Evolutionary conservation across 1,140 invertebrate species (phyloP).

Genomic region (Pseudomyrmex flavicornis): DNA sequence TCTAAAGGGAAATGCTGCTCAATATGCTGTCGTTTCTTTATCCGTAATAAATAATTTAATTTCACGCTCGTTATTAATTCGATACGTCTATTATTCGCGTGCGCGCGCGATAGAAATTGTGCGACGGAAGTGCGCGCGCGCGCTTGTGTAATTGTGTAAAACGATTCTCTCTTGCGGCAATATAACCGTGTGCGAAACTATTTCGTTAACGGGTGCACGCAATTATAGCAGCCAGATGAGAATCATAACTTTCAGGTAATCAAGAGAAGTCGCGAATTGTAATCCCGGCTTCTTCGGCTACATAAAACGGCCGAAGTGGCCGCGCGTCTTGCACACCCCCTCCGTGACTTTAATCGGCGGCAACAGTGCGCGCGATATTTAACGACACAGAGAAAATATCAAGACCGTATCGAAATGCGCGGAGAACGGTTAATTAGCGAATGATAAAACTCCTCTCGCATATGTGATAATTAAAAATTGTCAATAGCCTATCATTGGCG

Average conservation of each 20-base stretch:
- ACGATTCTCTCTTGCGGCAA: neutral
- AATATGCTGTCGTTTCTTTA: slow-evolving; percentile 12
- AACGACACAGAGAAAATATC: slow-evolving; percentile 2
- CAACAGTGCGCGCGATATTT: neutral
- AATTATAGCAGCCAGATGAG: slow-evolving; percentile 10
- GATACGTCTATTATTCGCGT: slow-evolving; percentile 20
- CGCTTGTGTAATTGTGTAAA: slow-evolving; percentile 14
- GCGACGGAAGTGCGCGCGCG: too few species aligned
- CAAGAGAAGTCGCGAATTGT: slow-evolving; percentile 3
- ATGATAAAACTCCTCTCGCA: slow-evolving; percentile 1
- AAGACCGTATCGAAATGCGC: neutral
- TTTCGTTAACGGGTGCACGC: slow-evolving; percentile 10
- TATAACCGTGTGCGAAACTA: slow-evolving; percentile 5
- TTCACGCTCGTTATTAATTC: slow-evolving; percentile 45
- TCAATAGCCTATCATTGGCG: neutral
- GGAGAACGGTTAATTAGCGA: slow-evolving; percentile 37
- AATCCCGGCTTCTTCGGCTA: neutral
- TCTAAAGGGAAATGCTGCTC: slow-evolving; percentile 6
- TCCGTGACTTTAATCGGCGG: slow-evolving; percentile 5
- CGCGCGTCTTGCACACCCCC: neutral
- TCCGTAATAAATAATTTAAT: slow-evolving; percentile 35
- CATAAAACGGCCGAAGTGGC: neutral
- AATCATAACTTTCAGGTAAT: slow-evolving; percentile 27
- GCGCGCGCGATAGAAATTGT: slow-evolving; percentile 4
- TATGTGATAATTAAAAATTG: slow-evolving; percentile 45